Conservation (phyloP, 2,113 vertebrate species). For the Oostethus manadensis region DNA sequence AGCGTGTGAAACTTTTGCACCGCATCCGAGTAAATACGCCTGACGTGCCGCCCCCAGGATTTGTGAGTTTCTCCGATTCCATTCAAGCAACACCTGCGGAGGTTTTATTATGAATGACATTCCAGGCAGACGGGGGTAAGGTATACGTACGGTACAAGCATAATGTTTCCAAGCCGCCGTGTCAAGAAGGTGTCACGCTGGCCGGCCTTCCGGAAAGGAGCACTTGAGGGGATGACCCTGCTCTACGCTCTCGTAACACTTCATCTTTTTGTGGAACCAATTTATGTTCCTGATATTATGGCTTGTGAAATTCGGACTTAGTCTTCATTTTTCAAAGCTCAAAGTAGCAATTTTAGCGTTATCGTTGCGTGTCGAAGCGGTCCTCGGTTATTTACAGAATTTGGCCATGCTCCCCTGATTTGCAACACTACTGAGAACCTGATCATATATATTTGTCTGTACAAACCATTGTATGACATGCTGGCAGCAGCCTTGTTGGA, state of each 20-base stretch:
- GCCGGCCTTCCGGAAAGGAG: background rate
- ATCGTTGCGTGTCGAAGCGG: too few relatives aligned
- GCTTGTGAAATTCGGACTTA: too few relatives aligned
- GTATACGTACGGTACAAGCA: conserved; percentile 24
- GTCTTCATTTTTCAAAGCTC: too few relatives aligned
- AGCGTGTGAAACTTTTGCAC: conserved; percentile 1
- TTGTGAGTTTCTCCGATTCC: conserved; percentile 15
- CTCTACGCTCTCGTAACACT: background rate
- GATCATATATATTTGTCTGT: too few relatives aligned
- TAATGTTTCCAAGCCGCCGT: conserved; percentile 21
- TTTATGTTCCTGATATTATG: too few relatives aligned
- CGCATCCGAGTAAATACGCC: conserved; percentile 2
- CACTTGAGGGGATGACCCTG: background rate
- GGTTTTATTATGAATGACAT: background rate
- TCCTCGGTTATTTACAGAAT: too few relatives aligned
- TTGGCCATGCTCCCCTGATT: too few relatives aligned
- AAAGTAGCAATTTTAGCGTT: too few relatives aligned
- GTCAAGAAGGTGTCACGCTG: background rate
- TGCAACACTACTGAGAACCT: too few relatives aligned
- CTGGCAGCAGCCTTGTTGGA: too few relatives aligned
- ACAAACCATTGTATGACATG: too few relatives aligned
- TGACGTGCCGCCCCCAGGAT: background rate
- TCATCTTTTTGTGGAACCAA: background rate
- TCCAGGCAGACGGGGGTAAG: background rate
- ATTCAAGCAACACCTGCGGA: conserved; percentile 43